Evolutionary conservation across 2,113 vertebrate species (phyloP).

Genomic region (Dromaius novaehollandiae): DNA sequence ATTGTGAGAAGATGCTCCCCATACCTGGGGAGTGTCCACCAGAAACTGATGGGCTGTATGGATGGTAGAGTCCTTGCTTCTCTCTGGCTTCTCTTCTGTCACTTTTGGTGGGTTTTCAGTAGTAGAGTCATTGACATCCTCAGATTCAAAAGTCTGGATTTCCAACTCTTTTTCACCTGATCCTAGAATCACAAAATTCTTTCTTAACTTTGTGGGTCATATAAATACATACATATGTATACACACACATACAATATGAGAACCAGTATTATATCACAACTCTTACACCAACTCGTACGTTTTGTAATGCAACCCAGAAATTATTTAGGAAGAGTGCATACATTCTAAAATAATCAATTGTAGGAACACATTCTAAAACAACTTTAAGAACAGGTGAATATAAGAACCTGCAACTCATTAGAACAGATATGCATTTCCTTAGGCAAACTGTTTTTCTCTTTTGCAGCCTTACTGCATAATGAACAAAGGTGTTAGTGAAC

Average conservation of each 20-base stretch:
- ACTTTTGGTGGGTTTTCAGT: slow-evolving; percentile 45
- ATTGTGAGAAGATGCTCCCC: neutral
- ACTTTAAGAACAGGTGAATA: neutral
- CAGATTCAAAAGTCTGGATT: slow-evolving; percentile 52
- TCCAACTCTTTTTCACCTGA: slow-evolving; percentile 78
- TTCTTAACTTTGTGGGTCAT: neutral
- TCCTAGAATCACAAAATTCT: slow-evolving; percentile 65
- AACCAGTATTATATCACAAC: neutral
- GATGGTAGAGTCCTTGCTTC: slow-evolving; percentile 85
- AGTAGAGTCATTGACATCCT: slow-evolving; percentile 63
- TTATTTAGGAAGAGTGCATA: neutral
- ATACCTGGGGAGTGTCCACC: slow-evolving; percentile 73
- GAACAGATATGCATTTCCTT: neutral
- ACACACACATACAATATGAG: neutral
- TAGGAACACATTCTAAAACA: neutral
- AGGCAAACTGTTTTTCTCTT: neutral
- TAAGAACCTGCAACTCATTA: neutral
- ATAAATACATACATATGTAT: neutral
- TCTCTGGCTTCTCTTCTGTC: slow-evolving; percentile 76
- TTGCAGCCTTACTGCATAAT: neutral
- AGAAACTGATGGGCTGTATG: slow-evolving; percentile 88
- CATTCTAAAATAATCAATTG: neutral
- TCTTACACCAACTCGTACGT: neutral
- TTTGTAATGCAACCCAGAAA: neutral
- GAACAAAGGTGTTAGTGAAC: neutral